Percentiles rank a stretch among this genome's conserved stretches.
Conservation (phyloP, 2,888 invertebrate species). For the Copidosoma aretas region DNA sequence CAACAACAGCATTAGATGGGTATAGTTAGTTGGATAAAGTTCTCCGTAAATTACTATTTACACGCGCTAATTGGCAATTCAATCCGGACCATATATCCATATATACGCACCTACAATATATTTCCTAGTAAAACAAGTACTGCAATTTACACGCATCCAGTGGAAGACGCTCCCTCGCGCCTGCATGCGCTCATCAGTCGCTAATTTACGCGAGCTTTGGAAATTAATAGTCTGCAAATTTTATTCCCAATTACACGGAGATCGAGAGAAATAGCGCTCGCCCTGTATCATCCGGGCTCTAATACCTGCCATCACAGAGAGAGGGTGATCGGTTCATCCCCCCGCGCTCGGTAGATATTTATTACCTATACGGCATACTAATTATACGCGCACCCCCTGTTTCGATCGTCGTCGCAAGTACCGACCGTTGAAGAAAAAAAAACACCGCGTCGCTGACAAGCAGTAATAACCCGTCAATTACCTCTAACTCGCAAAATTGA, state of each 20-base stretch:
- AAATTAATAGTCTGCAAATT: constrained; percentile 34
- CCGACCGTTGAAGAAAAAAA: neutral
- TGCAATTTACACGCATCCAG: constrained; percentile 22
- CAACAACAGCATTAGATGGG: too few species aligned
- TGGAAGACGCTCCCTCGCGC: too few species aligned
- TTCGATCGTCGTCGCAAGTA: neutral
- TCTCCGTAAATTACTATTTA: constrained; percentile 38
- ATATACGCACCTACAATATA: constrained; percentile 29
- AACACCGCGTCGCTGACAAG: too few species aligned
- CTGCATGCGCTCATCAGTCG: neutral
- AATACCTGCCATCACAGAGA: constrained; percentile 31
- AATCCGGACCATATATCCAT: constrained; percentile 22
- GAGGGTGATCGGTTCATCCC: constrained; percentile 13
- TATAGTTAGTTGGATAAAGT: constrained; percentile 33
- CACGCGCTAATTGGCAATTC: constrained; percentile 40
- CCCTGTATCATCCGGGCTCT: constrained; percentile 13
- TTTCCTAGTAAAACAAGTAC: constrained; percentile 33
- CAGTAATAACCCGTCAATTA: too few species aligned
- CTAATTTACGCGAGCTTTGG: constrained; percentile 31
- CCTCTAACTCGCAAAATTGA: too few species aligned
- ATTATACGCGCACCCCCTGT: constrained; percentile 14
- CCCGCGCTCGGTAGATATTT: constrained; percentile 15
- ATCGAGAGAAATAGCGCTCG: constrained; percentile 10
- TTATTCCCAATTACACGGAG: constrained; percentile 10
- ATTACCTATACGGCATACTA: neutral